Evolutionary conservation across 1,140 invertebrate species (phyloP).

Genomic region (Tigriopus japonicus): DNA sequence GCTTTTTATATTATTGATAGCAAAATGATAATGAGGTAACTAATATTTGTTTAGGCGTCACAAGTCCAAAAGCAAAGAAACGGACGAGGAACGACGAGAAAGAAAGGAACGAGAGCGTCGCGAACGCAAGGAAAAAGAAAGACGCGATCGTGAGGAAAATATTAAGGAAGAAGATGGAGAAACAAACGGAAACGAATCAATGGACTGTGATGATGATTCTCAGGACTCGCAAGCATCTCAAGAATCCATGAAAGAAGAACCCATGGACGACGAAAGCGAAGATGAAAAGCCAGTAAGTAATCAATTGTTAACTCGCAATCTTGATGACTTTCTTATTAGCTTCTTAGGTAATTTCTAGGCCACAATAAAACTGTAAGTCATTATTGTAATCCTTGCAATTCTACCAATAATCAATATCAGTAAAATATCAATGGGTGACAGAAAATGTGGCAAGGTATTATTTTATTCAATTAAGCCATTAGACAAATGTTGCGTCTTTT

Average conservation of each 20-base stretch:
- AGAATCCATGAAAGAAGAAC: conserved; percentile 13
- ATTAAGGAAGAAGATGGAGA: conserved; percentile 16
- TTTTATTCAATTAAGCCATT: too few relatives aligned
- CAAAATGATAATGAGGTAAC: too few relatives aligned
- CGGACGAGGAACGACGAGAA: conserved; percentile 6
- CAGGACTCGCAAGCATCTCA: conserved; percentile 15
- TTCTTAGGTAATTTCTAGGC: too few relatives aligned
- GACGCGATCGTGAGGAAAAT: not conserved
- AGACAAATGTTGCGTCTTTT: too few relatives aligned
- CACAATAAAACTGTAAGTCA: too few relatives aligned
- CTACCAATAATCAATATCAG: too few relatives aligned
- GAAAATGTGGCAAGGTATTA: too few relatives aligned
- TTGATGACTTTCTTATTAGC: not conserved
- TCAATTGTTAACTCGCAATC: not conserved
- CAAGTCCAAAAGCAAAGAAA: conserved; percentile 6
- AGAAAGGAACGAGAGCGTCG: conserved; percentile 22
- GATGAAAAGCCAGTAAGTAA: not conserved
- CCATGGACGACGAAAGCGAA: conserved; percentile 13
- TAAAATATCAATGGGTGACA: too few relatives aligned
- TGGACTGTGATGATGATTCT: conserved; percentile 21
- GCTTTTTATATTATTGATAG: too few relatives aligned
- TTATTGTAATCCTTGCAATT: too few relatives aligned
- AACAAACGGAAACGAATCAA: conserved; percentile 22
- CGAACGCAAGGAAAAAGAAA: conserved; percentile 4
- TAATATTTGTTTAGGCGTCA: too few relatives aligned